Conservation (phyloP, 37 sponge, comb jelly and placozoan species). For the Bolinopsis microptera region DNA sequence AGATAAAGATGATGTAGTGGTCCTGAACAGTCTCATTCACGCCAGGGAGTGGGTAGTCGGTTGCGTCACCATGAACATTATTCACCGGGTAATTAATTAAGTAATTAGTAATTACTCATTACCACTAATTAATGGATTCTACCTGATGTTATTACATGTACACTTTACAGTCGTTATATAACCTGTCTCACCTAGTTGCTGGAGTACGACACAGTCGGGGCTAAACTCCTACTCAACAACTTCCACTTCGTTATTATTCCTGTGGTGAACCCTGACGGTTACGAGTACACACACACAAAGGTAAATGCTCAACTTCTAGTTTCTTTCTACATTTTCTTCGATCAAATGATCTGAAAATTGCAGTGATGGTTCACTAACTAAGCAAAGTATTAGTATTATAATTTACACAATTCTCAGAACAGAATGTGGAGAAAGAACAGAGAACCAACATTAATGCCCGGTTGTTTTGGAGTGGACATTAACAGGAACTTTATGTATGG, state of each 20-base stretch:
- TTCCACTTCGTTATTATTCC: slow-evolving; percentile 54
- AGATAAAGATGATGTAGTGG: background rate
- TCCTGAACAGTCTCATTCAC: slow-evolving; percentile 41
- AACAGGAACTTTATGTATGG: slow-evolving; percentile 56
- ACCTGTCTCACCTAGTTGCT: background rate
- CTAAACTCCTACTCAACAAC: background rate
- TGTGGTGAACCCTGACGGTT: slow-evolving; percentile 49
- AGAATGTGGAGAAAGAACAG: slow-evolving; percentile 55
- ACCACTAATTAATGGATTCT: too few species aligned
- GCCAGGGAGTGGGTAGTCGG: slow-evolving; percentile 54
- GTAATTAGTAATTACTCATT: too few species aligned
- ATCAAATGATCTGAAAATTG: too few species aligned
- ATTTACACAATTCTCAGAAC: too few species aligned
- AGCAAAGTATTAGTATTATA: too few species aligned
- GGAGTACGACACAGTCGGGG: background rate
- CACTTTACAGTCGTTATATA: too few species aligned
- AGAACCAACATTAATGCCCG: background rate
- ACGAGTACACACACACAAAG: slow-evolving; percentile 36
- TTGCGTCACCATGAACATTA: slow-evolving; percentile 42
- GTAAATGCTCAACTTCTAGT: too few species aligned
- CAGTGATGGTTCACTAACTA: too few species aligned
- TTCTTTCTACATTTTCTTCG: too few species aligned
- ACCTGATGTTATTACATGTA: too few species aligned
- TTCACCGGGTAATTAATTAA: background rate
- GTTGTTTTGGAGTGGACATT: background rate